Evolutionary conservation across 1,140 invertebrate species (phyloP).

Genomic region (Notospermus geniculatus): DNA sequence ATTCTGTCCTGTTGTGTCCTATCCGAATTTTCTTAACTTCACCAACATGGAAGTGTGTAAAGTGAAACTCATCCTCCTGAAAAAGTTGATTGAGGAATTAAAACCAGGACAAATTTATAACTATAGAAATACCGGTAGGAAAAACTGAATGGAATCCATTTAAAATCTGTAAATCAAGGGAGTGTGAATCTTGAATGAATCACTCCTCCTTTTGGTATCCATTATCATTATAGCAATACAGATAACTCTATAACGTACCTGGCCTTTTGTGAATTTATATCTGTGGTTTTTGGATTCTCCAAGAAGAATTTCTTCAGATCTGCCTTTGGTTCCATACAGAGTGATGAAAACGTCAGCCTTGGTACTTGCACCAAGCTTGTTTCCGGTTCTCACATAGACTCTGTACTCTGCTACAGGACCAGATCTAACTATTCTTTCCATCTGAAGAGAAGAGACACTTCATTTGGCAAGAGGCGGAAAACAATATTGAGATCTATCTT

Average conservation of each 20-base stretch:
- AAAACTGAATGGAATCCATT: too few species aligned
- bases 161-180: too few species aligned
- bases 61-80: slow-evolving; percentile 46
- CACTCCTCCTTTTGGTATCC: too few species aligned
- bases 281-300: slow-evolving; percentile 42
- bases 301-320: slow-evolving; percentile 38
- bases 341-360: slow-evolving; percentile 44
- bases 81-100: slow-evolving; percentile 10
- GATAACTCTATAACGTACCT: slow-evolving; percentile 29
- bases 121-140: too few species aligned
- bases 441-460: slow-evolving; percentile 13
- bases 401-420: slow-evolving; percentile 42
- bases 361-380: slow-evolving; percentile 46
- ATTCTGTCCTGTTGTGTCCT: slow-evolving; percentile 46
- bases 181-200: too few species aligned
- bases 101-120: too few species aligned
- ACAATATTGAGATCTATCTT: too few species aligned
- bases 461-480: too few species aligned
- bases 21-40: slow-evolving; percentile 46
- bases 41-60: slow-evolving; percentile 43
- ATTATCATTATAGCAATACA: not conserved
- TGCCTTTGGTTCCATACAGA: slow-evolving; percentile 47
- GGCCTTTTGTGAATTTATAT: slow-evolving; percentile 49
- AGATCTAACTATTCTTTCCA: slow-evolving; percentile 37
- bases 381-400: slow-evolving; percentile 45